These are phyloP conservation scores for Alitta virens DNA, from an alignment of 2,888 invertebrate species.

Conservation along the genomic window DNA sequence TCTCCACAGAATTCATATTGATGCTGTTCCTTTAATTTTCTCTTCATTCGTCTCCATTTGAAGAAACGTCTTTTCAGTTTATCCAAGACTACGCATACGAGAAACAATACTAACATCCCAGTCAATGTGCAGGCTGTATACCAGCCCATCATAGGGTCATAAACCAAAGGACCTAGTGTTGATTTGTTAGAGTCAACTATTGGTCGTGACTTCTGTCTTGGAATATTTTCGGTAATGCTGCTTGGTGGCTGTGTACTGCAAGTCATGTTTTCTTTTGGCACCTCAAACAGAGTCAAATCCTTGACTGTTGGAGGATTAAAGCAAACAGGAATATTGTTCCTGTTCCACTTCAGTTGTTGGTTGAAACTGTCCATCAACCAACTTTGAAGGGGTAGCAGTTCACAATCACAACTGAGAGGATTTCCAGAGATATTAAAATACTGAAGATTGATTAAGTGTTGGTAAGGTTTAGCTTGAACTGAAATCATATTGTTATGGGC, in stretches of 20 bases:
- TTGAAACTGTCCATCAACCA: slow-evolving; percentile 4
- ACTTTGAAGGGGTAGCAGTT: not conserved
- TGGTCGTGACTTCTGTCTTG: too few relatives aligned
- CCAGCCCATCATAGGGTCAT: slow-evolving; percentile 30
- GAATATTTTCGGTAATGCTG: too few relatives aligned
- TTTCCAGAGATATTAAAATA: slow-evolving; percentile 11
- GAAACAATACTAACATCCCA: slow-evolving; percentile 26
- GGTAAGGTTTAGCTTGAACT: not conserved
- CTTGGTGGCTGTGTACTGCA: not conserved
- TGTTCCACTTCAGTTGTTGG: not conserved
- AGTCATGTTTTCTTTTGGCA: slow-evolving; percentile 3
- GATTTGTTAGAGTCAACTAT: not conserved
- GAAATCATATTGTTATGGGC: not conserved
- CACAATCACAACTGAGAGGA: slow-evolving; percentile 11
- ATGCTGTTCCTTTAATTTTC: not conserved
- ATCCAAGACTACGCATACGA: slow-evolving; percentile 27
- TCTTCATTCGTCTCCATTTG: slow-evolving; percentile 5
- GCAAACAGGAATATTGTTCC: not conserved
- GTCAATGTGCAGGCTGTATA: slow-evolving; percentile 29
- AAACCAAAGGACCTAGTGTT: slow-evolving; percentile 19
- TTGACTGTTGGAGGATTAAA: not conserved
- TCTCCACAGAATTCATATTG: too few relatives aligned
- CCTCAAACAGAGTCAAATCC: not conserved
- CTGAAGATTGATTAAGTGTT: not conserved
- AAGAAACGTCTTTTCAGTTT: slow-evolving; percentile 15